phyloP scores from a whole-genome alignment of 2,113 vertebrate genomes.

The Psilopsiagon aymara region DNA sequence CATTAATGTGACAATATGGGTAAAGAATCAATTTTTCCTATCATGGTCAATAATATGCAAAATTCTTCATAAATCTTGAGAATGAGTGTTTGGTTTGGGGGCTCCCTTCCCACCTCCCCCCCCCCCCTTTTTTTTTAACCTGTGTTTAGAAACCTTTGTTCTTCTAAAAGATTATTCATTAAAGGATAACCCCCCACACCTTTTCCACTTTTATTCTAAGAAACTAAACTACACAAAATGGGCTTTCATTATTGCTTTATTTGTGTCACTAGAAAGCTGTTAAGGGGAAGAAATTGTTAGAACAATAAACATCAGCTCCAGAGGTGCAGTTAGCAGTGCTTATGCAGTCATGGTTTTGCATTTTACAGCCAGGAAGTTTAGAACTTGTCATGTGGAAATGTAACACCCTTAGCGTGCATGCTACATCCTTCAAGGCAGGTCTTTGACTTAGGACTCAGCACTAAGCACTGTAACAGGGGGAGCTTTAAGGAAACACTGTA shows the following conservation, averaged over 20 bases:
- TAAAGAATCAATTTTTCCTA: not conserved
- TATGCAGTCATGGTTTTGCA: not conserved
- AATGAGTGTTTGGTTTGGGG: not conserved
- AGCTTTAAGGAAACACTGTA: not conserved
- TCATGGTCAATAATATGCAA: not conserved
- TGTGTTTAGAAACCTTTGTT: not conserved
- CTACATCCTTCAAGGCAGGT: not conserved
- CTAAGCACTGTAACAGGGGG: not conserved
- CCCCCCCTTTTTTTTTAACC: not conserved
- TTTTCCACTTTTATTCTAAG: not conserved
- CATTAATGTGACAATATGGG: not conserved
- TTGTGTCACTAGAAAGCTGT: not conserved
- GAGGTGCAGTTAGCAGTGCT: not conserved
- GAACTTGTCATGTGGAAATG: not conserved
- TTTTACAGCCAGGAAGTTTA: not conserved
- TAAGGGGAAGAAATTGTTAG: not conserved
- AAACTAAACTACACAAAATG: not conserved
- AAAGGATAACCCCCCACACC: not conserved
- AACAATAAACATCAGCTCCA: slow-evolving; percentile 14
- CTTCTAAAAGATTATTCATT: not conserved
- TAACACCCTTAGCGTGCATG: not conserved
- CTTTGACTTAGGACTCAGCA: not conserved
- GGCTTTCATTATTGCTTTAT: not conserved
- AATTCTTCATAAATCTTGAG: not conserved
- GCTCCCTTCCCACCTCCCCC: too few species aligned